Percentiles rank a stretch among this genome's conserved stretches.
Evolutionary conservation across 2,888 invertebrate genomes (phyloP).

Genomic region (Gastracanthus pulcherrimus): DNA sequence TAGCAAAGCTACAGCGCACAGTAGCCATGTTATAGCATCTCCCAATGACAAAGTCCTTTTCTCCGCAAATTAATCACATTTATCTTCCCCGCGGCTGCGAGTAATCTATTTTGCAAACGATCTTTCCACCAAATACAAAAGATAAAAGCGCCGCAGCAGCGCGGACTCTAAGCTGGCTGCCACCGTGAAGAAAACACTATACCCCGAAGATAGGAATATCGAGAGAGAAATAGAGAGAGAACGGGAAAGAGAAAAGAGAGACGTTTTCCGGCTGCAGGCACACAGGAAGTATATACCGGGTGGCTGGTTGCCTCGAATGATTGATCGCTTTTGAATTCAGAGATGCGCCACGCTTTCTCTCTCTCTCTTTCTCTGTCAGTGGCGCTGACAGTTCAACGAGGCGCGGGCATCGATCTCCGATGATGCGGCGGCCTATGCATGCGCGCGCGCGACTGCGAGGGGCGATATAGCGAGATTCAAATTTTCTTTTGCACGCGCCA

Average conservation of each 20-base stretch:
- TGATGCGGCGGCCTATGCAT: too few relatives aligned
- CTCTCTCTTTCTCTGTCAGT: neutral
- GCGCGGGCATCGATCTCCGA: constrained; percentile 25
- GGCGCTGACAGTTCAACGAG: constrained; percentile 34
- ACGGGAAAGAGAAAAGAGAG: constrained; percentile 11
- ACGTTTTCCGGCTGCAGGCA: neutral
- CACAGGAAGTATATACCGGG: neutral
- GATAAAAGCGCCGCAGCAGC: neutral
- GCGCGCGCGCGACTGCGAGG: neutral
- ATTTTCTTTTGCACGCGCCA: constrained; percentile 42
- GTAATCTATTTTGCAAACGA: constrained; percentile 1
- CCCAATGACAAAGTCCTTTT: neutral
- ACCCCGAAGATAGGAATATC: neutral
- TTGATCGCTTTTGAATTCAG: constrained; percentile 23
- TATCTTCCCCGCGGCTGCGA: neutral
- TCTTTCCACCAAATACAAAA: neutral
- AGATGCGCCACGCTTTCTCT: constrained; percentile 10
- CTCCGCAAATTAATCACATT: neutral
- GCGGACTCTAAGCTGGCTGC: too few relatives aligned
- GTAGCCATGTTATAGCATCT: neutral
- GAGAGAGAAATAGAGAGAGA: constrained; percentile 17
- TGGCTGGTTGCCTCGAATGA: neutral
- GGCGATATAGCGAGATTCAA: constrained; percentile 19
- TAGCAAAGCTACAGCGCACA: neutral
- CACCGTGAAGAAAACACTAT: too few relatives aligned